phyloP scores from a whole-genome alignment of 1,140 invertebrate genomes.

The Drosophila grimshawi region DNA sequence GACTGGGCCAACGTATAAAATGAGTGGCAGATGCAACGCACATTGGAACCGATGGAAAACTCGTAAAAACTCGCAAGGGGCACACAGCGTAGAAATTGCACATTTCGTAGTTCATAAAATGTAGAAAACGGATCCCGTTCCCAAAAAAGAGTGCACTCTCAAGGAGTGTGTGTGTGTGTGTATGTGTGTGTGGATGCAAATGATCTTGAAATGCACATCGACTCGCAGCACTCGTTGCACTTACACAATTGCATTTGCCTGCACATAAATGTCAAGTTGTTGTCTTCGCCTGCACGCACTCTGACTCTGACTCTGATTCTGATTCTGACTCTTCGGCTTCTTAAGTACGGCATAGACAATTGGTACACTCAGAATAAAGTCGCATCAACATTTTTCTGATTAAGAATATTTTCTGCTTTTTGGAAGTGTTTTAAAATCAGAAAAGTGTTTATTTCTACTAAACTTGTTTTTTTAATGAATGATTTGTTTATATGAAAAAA shows the following conservation, averaged over 20 bases:
- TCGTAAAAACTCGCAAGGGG: slow-evolving; percentile 55
- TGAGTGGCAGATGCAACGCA: slow-evolving; percentile 64
- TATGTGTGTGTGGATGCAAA: slow-evolving; percentile 56
- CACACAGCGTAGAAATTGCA: slow-evolving; percentile 56
- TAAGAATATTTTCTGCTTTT: no score
- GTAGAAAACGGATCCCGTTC: slow-evolving; percentile 5
- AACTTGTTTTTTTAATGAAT: no score
- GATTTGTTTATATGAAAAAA: no score
- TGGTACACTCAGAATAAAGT: background rate
- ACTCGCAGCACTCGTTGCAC: slow-evolving; percentile 40
- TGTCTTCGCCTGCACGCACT: slow-evolving; percentile 74
- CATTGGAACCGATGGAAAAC: slow-evolving; percentile 74
- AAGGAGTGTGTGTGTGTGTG: slow-evolving; percentile 26
- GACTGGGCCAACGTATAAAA: slow-evolving; percentile 50
- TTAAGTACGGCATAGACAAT: slow-evolving; percentile 6
- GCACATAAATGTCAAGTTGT: slow-evolving; percentile 79
- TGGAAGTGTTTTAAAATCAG: no score
- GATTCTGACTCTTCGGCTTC: background rate
- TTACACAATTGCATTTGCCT: slow-evolving; percentile 67
- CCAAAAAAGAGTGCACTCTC: slow-evolving; percentile 28
- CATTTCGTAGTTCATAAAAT: slow-evolving; percentile 77
- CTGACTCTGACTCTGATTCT: slow-evolving; percentile 40
- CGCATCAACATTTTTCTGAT: no score
- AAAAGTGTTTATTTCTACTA: no score
- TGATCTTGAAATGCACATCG: slow-evolving; percentile 70